Base-by-base conservation (phyloP, 2,113 vertebrate species). In the Coryphaenoides rupestris region DNA sequence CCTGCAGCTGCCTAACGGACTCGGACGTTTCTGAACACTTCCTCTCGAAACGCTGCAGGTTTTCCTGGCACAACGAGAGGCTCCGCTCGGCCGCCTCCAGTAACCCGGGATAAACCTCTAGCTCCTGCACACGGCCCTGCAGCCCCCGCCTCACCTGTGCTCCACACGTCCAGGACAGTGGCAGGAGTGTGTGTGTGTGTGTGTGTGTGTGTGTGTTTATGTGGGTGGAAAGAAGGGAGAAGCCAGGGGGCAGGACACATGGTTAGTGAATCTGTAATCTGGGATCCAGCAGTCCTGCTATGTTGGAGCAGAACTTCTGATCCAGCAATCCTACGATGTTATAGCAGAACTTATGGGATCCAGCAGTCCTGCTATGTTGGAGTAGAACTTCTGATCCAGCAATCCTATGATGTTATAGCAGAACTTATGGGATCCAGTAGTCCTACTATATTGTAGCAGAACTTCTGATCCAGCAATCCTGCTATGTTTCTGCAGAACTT, bases 101-200 rank as follows among this genome's bases (percentile, higher is more conserved):
- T 71, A 90, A 88, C 75, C 86, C 83, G 10, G 75, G 84, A 65
- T 84, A 83, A 47, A 1, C 40, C 70, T 87, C 77, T 76, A 94
- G 88, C 59, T 90, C 74, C 68, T 90, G 85, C 77, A 92, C 62
- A 3, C 86, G 79, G 50, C 79, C 60, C 83, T 91, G 81, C 19
- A 59, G 76, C 84, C 91, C 82, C 75, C 77, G 73, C 75, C 87
- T 91, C 83, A 91, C 87, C 95, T 95, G 86, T 77, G 82, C 72
- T 62, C 79, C 76, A 19, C 62, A 63, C 65, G n/a, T 57, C n/a
- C 73, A 56, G 0, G 57, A 14, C 53, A 26, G 16, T 50, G 55
- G 26, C 54, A 33, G 55, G 68, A 75, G 33, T 40, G 33, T 40
- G 33, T 40, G 33, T 33, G 28, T 9, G 28, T 9, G 28, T 33